These are phyloP conservation scores for Limanda limanda DNA, from an alignment of 2,113 vertebrate species.

Conservation along the genomic window DNA sequence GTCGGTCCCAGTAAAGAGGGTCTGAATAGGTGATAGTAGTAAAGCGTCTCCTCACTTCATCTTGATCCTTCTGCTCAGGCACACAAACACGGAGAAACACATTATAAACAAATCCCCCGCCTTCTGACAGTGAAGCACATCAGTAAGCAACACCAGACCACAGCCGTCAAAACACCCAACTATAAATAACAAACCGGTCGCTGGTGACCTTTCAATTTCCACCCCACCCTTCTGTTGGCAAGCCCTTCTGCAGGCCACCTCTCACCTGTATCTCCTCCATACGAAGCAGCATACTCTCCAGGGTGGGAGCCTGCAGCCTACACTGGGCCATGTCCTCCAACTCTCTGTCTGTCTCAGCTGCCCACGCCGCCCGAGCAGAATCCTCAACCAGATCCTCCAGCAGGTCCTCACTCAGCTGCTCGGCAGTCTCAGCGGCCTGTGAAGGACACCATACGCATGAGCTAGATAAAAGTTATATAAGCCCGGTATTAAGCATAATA, in stretches of 20 bases:
- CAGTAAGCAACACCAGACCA: conserved; percentile 30
- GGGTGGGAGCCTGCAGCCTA: conserved; percentile 64
- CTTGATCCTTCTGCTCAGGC: conserved; percentile 86
- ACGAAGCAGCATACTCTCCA: conserved; percentile 91
- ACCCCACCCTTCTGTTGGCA: conserved; percentile 31
- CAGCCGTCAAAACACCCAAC: conserved; percentile 41
- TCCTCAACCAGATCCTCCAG: conserved; percentile 83
- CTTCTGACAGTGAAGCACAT: neutral
- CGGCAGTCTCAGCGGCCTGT: conserved; percentile 79
- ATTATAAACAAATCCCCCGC: neutral
- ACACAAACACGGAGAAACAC: conserved; percentile 28
- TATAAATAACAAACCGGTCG: conserved; percentile 52
- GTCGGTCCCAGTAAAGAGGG: conserved; percentile 77
- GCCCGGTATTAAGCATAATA: neutral
- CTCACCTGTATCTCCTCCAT: conserved; percentile 98
- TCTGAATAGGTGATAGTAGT: conserved; percentile 87
- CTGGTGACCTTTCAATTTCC: conserved; percentile 44
- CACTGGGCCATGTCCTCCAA: conserved; percentile 46
- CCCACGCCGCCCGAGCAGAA: conserved; percentile 65
- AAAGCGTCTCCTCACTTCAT: conserved; percentile 88
- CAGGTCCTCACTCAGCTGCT: conserved; percentile 69
- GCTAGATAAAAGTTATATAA: neutral
- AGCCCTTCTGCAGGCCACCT: neutral
- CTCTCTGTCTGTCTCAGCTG: conserved; percentile 54
- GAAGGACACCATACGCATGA: conserved; percentile 1